Conservation (phyloP, 2,113 vertebrate species). For the Otis tarda region DNA sequence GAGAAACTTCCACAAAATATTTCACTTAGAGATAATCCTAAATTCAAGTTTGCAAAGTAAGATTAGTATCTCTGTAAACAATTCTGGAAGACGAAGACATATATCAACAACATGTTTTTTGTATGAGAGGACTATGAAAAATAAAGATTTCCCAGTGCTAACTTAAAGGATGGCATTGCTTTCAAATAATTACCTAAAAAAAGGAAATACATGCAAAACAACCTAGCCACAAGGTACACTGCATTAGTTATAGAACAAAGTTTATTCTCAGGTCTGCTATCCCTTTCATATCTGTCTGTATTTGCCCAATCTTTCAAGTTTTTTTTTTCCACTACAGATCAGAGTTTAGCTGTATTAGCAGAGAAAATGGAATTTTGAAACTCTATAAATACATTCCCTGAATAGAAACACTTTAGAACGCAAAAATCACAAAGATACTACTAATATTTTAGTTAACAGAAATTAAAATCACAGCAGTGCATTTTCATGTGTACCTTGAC, state of each 20-base stretch:
- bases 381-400: neutral
- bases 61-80: neutral
- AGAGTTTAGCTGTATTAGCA: neutral
- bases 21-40: neutral
- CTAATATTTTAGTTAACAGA: neutral
- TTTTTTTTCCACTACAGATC: neutral
- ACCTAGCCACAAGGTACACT: rapidly evolving
- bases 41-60: neutral
- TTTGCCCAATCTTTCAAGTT: neutral
- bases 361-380: neutral
- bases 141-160: neutral
- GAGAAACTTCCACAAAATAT: neutral
- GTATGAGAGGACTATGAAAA: neutral
- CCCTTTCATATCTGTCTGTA: neutral
- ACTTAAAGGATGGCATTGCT: neutral
- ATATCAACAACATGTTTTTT: neutral
- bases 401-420: neutral
- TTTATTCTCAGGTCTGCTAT: neutral
- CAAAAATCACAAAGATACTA: neutral
- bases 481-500: slow-evolving; percentile 87
- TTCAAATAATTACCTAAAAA: neutral
- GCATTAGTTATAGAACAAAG: neutral
- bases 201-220: neutral
- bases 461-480: neutral
- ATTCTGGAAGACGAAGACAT: neutral